Base-by-base conservation (phyloP, 1,140 invertebrate genomes). In the Aphis craccivora region DNA sequence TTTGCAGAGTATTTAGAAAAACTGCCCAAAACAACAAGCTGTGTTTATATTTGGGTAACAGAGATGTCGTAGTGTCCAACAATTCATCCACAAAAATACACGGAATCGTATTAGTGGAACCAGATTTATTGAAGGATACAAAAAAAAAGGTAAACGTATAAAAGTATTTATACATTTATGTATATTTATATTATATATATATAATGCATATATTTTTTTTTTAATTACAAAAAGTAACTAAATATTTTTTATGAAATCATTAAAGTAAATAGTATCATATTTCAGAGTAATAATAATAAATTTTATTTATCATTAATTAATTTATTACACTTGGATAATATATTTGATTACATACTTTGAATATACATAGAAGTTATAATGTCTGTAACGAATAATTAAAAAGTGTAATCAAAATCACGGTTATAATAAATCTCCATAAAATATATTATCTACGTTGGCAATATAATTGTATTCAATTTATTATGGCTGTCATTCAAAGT, bases 11-110 rank as follows among this genome's bases (percentile, higher is more conserved):
- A 14, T 96, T 96, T 95, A 97, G 97, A 95, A 98, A 98, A 95
- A 96, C 97, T 0, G 97, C 97, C 5, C 97, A 97, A 9, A 98
- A 98, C 95, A 97, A 97, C 95, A 97, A 98, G 94, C 95, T 98
- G 84, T 98, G 97, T 0, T 94, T 98, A 40, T 98, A 98, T 94
- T 95, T 98, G 94, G 97, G 97, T 35, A 97, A 96, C 9, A 95
- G 98, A 55, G 98, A 98, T 95, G 96, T 98, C 84, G 96, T 97
- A 0, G 97, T 98, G 30, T 97, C 97, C 93, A 96, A 97, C 90
- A 96, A 96, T 67, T 95, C 96, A 95, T 97, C 97, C 81, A 97
- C 98, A 94, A 96, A 96, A 94, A 96, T 98, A 45, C 97, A 97
- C 94, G 98, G 98, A 76, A 97, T 98, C 18, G 95, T 98, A 6